Conservation (phyloP, 2,113 vertebrate species). For the Pangasianodon gigas region DNA sequence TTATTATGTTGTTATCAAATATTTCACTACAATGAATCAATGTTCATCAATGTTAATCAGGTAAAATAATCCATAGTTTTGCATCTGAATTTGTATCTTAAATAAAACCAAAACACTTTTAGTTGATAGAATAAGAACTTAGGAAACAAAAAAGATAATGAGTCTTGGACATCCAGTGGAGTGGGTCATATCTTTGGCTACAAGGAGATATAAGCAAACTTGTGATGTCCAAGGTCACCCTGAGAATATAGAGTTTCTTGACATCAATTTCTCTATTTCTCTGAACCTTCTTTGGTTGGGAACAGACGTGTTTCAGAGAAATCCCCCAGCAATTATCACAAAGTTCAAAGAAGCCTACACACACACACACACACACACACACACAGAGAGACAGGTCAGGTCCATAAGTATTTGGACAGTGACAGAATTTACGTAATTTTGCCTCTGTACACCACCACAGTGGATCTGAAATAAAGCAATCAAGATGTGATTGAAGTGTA, state of each 20-base stretch:
- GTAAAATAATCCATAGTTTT: background rate
- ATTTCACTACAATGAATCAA: too few relatives aligned
- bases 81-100: background rate
- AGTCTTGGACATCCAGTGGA: background rate
- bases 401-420: too few relatives aligned
- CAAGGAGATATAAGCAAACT: background rate
- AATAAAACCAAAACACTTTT: background rate
- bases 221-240: background rate
- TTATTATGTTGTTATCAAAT: background rate
- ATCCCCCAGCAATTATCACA: constrained; percentile 3
- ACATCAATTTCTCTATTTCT: background rate
- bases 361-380: background rate
- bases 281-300: background rate
- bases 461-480: too few relatives aligned
- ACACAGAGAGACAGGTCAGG: background rate
- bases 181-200: background rate
- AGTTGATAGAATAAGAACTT: background rate
- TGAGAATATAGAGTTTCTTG: background rate
- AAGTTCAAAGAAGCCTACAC: background rate
- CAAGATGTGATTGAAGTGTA: too few relatives aligned
- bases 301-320: constrained; percentile 4
- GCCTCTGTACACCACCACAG: too few relatives aligned
- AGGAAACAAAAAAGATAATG: constrained; percentile 2
- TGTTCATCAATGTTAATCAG: too few relatives aligned
- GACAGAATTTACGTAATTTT: too few relatives aligned